Conservation (phyloP, 2,113 vertebrate species). For the Pithys albifrons region DNA sequence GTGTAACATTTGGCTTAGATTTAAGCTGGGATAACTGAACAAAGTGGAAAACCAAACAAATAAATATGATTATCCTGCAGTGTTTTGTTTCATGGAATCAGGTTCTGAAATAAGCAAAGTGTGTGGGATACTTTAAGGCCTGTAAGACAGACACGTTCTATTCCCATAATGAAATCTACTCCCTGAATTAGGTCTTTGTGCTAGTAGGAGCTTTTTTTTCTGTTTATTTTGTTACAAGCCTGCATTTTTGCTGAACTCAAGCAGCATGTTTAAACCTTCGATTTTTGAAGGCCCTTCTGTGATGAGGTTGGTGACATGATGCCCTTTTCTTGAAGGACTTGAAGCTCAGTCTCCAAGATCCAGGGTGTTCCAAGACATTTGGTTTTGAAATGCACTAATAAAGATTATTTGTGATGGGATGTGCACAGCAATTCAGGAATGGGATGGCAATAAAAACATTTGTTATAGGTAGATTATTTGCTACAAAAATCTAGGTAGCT, state of each 20-base stretch:
- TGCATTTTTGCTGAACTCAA: neutral
- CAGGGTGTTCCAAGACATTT: neutral
- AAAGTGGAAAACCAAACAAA: conserved; percentile 64
- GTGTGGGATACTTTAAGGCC: neutral
- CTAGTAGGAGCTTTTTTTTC: neutral
- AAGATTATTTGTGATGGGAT: neutral
- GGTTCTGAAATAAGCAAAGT: neutral
- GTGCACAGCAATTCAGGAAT: neutral
- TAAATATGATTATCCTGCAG: conserved; percentile 39
- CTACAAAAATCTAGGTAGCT: neutral
- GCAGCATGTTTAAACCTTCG: neutral
- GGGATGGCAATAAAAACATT: neutral
- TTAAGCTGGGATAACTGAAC: conserved; percentile 52
- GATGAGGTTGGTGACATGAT: neutral
- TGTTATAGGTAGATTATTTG: neutral
- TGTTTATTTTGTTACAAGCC: conserved; percentile 18
- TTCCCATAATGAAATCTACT: neutral
- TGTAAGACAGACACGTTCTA: neutral
- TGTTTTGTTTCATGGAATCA: conserved; percentile 16
- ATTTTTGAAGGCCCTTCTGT: neutral
- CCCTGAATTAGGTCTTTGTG: conserved; percentile 10
- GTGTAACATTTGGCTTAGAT: conserved; percentile 68
- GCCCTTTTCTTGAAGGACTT: neutral
- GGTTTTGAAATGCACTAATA: neutral
- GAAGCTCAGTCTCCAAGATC: neutral